phyloP scores from a whole-genome alignment of 1,140 invertebrate species.

The Ctenoplectra terminalis region DNA sequence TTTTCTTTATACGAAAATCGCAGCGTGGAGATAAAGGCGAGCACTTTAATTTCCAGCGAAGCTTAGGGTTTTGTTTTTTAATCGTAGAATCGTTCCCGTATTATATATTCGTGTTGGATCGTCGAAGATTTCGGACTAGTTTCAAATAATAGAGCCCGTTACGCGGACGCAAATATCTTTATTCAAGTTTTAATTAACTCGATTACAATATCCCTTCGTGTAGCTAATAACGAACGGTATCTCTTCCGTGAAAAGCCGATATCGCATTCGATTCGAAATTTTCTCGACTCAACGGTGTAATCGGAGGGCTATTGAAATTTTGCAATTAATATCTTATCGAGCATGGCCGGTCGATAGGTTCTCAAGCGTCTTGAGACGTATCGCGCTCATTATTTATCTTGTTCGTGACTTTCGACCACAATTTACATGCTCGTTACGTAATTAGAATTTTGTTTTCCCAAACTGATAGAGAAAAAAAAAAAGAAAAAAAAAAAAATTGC shows the following conservation, averaged over 20 bases:
- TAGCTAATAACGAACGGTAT: conserved; percentile 2
- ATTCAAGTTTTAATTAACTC: conserved; percentile 44
- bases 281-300: not conserved
- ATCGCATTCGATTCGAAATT: conserved; percentile 13
- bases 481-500: not conserved
- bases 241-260: not conserved
- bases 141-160: not conserved
- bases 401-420: not conserved
- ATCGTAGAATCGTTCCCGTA: not conserved
- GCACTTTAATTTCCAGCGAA: not conserved
- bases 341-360: not conserved
- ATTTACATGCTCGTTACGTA: not conserved
- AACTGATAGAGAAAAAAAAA: too few species aligned
- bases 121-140: not conserved
- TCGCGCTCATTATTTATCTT: not conserved
- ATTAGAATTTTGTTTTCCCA: not conserved
- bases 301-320: conserved; percentile 7
- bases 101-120: not conserved
- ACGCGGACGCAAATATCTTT: conserved; percentile 20
- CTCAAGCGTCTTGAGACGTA: not conserved
- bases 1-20: not conserved
- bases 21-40: not conserved
- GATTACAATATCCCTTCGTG: conserved; percentile 17
- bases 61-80: not conserved
- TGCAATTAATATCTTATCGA: conserved; percentile 34